phyloP scores from a whole-genome alignment of 2,113 vertebrate species.

The Australoheros scitulus region DNA sequence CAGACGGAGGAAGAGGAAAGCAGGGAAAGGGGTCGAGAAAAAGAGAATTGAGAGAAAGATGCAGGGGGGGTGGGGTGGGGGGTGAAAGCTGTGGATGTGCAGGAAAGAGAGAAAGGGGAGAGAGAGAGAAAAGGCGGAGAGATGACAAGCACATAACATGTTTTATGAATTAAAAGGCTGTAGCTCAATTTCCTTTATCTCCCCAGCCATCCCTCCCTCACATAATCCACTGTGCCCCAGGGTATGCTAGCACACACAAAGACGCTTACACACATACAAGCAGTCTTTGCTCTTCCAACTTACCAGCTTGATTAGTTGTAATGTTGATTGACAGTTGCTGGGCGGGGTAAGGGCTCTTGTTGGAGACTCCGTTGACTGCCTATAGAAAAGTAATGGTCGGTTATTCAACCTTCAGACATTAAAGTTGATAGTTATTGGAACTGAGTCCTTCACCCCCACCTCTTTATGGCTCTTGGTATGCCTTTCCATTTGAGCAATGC shows the following conservation, averaged over 20 bases:
- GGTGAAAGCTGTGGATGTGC: conserved; percentile 52
- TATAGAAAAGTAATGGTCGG: conserved; percentile 70
- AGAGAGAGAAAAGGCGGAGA: conserved; percentile 18
- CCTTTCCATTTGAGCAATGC: neutral
- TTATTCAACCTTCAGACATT: conserved; percentile 6
- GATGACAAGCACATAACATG: conserved; percentile 66
- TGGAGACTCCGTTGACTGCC: conserved; percentile 93
- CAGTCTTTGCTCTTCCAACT: conserved; percentile 62
- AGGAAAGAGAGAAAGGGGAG: conserved; percentile 13
- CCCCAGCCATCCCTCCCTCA: conserved; percentile 45
- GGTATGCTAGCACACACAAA: conserved; percentile 33
- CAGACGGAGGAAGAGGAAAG: conserved; percentile 2
- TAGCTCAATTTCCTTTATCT: conserved; percentile 71
- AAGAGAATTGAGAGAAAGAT: neutral
- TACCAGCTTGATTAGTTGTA: conserved; percentile 98
- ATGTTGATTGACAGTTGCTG: conserved; percentile 96
- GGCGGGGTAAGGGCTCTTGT: conserved; percentile 93
- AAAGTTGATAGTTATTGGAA: neutral
- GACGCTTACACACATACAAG: neutral
- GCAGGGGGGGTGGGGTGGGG: conserved; percentile 5
- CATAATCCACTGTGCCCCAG: conserved; percentile 56
- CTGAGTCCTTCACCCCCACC: neutral
- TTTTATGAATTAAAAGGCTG: conserved; percentile 75
- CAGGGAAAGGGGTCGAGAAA: conserved; percentile 15
- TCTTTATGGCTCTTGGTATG: neutral